Base-by-base conservation (phyloP, 2,888 invertebrate genomes). In the Tenthredo scrophulariae region DNA sequence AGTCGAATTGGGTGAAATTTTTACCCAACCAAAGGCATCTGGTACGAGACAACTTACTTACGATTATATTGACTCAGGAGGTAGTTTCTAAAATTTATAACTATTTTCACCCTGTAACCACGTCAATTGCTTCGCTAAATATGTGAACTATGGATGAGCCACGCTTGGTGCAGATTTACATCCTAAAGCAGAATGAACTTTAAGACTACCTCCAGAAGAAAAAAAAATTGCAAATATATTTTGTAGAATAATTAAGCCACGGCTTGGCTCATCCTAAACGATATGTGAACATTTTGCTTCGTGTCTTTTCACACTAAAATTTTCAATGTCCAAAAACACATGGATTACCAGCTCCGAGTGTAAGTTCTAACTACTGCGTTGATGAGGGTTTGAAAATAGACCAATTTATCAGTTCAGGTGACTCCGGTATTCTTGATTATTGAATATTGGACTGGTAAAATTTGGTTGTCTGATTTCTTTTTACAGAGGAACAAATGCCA, bases 401-500 rank as follows among this genome's bases (percentile, higher is more conserved):
- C 13, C 54, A 22, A 58, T 54, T 79, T n/a, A n/a, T 79, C 58
- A 58, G 37, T 62, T 54, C 79, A 33, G n/a, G 37, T 26, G 37
- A 37, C 22, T 62, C 3, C 13, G 13, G 13, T 58, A 50, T 33
- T 33, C 50, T 37, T 82, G n/a, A 43, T 40, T 50, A 33, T 70
- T 46, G 62, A 43, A 37, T 40, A 77, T 46, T 80, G 65, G n/a
- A 82, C 26, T 77, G 72, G 15, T 75, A n/a, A 58, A 75, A 65
- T 46, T 84, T 67, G 77, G 58, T 80, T 29, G 77, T 79, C 58
- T 58, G 54, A 40, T 79, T 79, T 87, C 89, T 90, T 90, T 90
- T 94, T 94, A 89, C 94, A 95, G 95, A 94, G 89, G 90, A 91
- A 91, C 93, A 88, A 88, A 87, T 94, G 85, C 92, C 92, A 86